Conservation (phyloP, 2,113 vertebrate species). For the Philantomba maxwellii region DNA sequence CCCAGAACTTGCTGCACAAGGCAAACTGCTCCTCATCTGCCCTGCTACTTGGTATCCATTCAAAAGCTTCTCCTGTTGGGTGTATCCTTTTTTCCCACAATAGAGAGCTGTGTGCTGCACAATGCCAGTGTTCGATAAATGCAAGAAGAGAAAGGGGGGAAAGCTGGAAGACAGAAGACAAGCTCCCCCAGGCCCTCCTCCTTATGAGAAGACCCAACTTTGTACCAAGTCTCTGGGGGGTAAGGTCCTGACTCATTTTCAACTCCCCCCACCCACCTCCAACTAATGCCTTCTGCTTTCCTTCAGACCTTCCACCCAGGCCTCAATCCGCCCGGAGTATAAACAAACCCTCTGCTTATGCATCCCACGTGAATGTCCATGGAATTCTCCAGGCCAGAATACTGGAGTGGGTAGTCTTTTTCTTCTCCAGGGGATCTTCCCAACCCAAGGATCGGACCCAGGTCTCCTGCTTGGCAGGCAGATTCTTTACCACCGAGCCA, state of each 20-base stretch:
- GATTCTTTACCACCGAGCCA: not conserved
- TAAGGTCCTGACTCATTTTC: not conserved
- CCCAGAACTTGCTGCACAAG: not conserved
- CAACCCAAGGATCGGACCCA: not conserved
- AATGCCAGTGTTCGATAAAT: not conserved
- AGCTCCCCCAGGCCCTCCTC: not conserved
- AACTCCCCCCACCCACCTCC: not conserved
- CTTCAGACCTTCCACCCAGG: not conserved
- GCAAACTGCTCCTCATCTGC: not conserved
- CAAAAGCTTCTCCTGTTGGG: not conserved
- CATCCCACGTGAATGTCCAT: not conserved
- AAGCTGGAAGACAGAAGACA: not conserved
- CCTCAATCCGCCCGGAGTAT: accelerated
- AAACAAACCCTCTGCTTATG: not conserved
- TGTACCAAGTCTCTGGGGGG: not conserved
- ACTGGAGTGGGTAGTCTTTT: not conserved
- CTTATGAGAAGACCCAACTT: not conserved
- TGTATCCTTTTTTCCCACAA: not conserved
- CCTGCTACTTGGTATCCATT: not conserved
- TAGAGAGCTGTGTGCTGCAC: not conserved
- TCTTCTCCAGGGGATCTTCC: not conserved
- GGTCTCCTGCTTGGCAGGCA: not conserved
- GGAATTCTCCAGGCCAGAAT: not conserved
- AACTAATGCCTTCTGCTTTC: not conserved
- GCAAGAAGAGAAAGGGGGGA: not conserved